Base-by-base conservation (phyloP, 2,888 invertebrate species). In the Pammene fasciana region DNA sequence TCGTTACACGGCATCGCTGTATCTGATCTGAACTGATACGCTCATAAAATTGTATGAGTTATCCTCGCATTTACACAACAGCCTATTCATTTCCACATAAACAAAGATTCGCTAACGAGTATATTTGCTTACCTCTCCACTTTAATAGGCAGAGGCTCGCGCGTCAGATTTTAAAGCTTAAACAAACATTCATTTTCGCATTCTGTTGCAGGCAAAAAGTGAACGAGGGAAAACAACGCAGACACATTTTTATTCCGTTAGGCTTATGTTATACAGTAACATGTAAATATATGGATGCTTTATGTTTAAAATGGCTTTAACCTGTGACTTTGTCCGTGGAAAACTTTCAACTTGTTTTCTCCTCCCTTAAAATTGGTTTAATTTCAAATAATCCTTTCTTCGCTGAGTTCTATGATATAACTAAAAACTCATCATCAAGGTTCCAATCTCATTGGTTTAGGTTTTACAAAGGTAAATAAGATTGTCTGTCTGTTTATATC, bases 71-170 rank as follows among this genome's bases (percentile, higher is more conserved):
- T 68, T 65, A 54, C 65, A 60, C 65, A 54, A 36, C 54, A 65
- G 41, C 60, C 60, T 59, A 68, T 60, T 72, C 68, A 67, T 73
- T 72, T 74, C 67, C 67, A 68, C 68, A 72, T 71, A 72, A 72
- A 75, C 76, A 79, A 74, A 75, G 71, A 75, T 74, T 75, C 75
- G 71, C 71, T 70, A 72, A 73, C 74, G 75, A 67, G 72, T 74
- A 75, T 80, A 75, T 80, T 81, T 79, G 75, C 73, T 65, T 68
- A 75, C 72, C 77, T 75, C 76, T 78, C 72, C 77, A 75, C 70
- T 74, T 70, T 75, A 77, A 74, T 77, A 75, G 74, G 72, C 65
- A 72, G 68, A 59, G 71, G 68, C 71, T 72, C 70, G 73, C 74
- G 72, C 72, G 70, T 75, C 76, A 72, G 67, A 75, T 76, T 79